Conservation (phyloP, 2,797 vertebrate species). For the Macroramphosus scolopax region DNA sequence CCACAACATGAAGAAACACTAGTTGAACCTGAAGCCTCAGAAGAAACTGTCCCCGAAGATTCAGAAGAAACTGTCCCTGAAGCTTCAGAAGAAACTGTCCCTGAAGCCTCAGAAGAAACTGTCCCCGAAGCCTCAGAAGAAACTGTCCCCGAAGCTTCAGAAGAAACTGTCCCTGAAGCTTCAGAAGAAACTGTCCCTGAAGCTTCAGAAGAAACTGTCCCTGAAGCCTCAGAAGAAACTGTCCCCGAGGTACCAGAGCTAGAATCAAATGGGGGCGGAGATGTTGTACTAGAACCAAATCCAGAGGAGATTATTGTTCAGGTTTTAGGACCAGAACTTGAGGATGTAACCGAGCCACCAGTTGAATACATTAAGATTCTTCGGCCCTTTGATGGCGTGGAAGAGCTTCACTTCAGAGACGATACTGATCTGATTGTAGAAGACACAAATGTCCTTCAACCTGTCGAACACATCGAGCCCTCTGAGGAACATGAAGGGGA, state of each 20-base stretch:
- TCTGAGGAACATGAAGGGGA: slow-evolving; percentile 6
- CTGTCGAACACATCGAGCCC: slow-evolving; percentile 4
- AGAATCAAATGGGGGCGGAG: too few relatives aligned
- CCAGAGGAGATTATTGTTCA: slow-evolving; percentile 21
- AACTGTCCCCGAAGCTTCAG: not conserved
- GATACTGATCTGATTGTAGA: slow-evolving; percentile 25
- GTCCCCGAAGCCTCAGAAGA: not conserved
- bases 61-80: not conserved
- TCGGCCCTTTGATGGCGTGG: slow-evolving; percentile 14
- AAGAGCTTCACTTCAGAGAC: slow-evolving; percentile 20
- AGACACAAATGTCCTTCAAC: slow-evolving; percentile 18
- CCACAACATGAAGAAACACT: not conserved
- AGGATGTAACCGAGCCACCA: slow-evolving; percentile 37
- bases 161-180: slow-evolving; percentile 1
- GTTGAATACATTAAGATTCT: slow-evolving; percentile 59
- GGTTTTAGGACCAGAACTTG: slow-evolving; percentile 10
- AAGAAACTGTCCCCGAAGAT: slow-evolving; percentile 1
- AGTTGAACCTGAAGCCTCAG: not conserved
- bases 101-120: slow-evolving; percentile 1
- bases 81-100: not conserved
- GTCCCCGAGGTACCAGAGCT: slow-evolving; percentile 1
- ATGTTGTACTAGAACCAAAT: slow-evolving; percentile 10
- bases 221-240: not conserved
- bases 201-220: not conserved
- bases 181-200: not conserved